A percentile compares a stretch with the other conserved stretches of the same genome.
Conservation (phyloP, 2,113 vertebrate species). For the Cavia aperea region DNA sequence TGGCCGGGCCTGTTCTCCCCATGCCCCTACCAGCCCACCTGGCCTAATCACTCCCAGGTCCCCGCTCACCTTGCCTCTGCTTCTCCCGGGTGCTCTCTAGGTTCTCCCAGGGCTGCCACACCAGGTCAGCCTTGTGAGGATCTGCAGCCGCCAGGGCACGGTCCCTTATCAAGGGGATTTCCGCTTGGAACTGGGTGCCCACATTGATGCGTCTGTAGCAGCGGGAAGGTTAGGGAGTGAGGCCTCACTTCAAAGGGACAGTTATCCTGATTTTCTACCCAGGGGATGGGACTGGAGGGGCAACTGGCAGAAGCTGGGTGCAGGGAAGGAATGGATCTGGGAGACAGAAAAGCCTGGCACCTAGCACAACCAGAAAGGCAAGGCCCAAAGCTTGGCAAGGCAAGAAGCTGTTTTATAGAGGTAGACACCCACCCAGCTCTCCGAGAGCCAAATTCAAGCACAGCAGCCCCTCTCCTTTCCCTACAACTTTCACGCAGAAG, state of each 20-base stretch:
- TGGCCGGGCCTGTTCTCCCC: too few relatives aligned
- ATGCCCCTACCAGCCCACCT: background rate
- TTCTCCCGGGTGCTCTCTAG: slow-evolving; percentile 80
- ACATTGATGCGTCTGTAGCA: slow-evolving; percentile 91
- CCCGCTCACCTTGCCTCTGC: slow-evolving; percentile 82
- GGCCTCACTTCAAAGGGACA: background rate
- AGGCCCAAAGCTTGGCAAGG: background rate
- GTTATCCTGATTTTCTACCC: background rate
- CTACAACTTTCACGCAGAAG: background rate
- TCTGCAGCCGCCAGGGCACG: slow-evolving; percentile 81
- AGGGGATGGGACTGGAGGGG: background rate
- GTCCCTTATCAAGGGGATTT: slow-evolving; percentile 88
- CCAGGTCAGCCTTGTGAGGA: slow-evolving; percentile 86
- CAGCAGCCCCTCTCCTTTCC: background rate
- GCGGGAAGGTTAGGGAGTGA: background rate
- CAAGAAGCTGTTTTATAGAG: background rate
- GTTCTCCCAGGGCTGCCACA: slow-evolving; percentile 85
- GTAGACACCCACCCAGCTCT: background rate
- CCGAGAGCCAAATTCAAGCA: background rate
- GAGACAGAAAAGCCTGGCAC: background rate
- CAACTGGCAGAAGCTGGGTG: background rate
- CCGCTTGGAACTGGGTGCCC: slow-evolving; percentile 92
- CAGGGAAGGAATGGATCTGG: background rate
- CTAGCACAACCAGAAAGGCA: background rate
- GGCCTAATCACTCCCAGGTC: too few relatives aligned